Evolutionary conservation across 1,140 invertebrate genomes (phyloP).

Genomic region (Drosophila hydei): DNA sequence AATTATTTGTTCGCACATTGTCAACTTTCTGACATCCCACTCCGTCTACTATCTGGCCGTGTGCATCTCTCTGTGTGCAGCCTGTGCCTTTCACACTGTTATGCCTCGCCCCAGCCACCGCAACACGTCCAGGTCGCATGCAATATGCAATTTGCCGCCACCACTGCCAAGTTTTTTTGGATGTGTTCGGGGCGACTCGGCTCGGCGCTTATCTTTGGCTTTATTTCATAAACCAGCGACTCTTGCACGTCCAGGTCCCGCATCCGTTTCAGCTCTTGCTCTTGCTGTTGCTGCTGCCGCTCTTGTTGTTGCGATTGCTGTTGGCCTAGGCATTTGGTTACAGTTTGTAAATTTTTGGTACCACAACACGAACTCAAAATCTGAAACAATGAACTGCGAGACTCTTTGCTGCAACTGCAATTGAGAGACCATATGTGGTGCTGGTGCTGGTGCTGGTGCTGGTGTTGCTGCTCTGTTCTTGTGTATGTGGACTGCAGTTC

Average conservation of each 20-base stretch:
- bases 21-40: constrained; percentile 74
- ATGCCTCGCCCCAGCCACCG: constrained; percentile 14
- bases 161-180: constrained; percentile 50
- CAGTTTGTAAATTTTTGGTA: constrained; percentile 73
- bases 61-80: constrained; percentile 42
- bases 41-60: constrained; percentile 43
- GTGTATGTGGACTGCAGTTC: constrained; percentile 65
- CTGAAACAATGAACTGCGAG: constrained; percentile 69
- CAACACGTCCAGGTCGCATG: constrained; percentile 34
- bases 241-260: constrained; percentile 29
- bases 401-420: constrained; percentile 72
- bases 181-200: constrained; percentile 30
- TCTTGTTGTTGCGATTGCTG: not conserved
- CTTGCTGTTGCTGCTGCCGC: constrained; percentile 2
- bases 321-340: constrained; percentile 59
- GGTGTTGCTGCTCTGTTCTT: constrained; percentile 18
- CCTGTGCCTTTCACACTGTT: constrained; percentile 24
- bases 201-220: constrained; percentile 74
- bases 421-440: constrained; percentile 42
- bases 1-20: constrained; percentile 84
- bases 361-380: constrained; percentile 61
- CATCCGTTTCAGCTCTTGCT: constrained; percentile 24
- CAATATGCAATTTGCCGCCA: constrained; percentile 77
- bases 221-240: constrained; percentile 76
- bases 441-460: constrained; percentile 13